phyloP scores from a whole-genome alignment of 2,113 vertebrate genomes.

The Chionodraco myersi region DNA sequence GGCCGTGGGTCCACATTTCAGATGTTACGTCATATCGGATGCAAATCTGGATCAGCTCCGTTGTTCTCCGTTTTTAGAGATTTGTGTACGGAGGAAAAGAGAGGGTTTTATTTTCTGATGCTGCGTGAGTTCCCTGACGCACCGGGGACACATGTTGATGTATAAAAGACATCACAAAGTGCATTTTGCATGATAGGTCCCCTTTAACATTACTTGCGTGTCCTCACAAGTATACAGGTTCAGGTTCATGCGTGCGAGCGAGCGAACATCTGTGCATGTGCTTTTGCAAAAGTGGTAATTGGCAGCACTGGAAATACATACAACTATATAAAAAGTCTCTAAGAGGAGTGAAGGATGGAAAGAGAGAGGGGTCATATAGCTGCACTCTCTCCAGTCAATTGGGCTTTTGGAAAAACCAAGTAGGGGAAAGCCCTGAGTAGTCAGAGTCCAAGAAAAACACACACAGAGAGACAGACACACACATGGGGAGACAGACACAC shows the following conservation, averaged over 20 bases:
- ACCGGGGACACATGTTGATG: no score
- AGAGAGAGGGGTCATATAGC: constrained; percentile 40
- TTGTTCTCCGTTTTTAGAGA: no score
- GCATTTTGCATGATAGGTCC: neutral
- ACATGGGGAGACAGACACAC: constrained; percentile 54
- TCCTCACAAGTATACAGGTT: constrained; percentile 11
- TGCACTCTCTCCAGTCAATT: constrained; percentile 41
- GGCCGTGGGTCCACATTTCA: no score
- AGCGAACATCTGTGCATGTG: constrained; percentile 39
- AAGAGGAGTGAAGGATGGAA: constrained; percentile 43
- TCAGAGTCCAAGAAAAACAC: constrained; percentile 71
- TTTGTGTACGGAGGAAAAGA: no score
- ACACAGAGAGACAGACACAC: constrained; percentile 29
- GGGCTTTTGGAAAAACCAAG: constrained; percentile 76
- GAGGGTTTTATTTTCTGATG: no score
- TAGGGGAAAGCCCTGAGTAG: constrained; percentile 76
- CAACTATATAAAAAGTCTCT: constrained; percentile 53
- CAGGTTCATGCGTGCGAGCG: neutral
- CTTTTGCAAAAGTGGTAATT: constrained; percentile 34
- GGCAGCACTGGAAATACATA: constrained; percentile 46
- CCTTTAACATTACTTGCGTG: neutral
- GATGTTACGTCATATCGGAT: no score
- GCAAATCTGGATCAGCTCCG: no score
- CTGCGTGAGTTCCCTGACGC: no score
- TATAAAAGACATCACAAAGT: no score